Base-by-base conservation (phyloP, 2,888 invertebrate genomes). In the Drosophila rubida region DNA sequence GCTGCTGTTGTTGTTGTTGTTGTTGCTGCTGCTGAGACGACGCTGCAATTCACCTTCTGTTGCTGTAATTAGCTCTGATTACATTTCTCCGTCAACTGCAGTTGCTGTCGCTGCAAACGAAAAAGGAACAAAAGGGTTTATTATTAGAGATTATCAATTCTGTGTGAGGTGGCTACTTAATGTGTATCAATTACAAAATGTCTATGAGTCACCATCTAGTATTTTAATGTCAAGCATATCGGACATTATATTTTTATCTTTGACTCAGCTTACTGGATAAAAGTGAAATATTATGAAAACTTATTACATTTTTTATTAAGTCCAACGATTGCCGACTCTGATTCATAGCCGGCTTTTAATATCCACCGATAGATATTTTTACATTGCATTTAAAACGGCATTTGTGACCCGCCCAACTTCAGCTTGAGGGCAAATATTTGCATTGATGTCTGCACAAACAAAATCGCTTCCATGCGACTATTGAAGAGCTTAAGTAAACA, bases 361-460 rank as follows among this genome's bases (percentile, higher is more conserved):
- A 19, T 42, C 19, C 22, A n/a, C n/a, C 5, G 5, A 30, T 16
- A 4, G 30, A 14, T 27, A 37, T 53, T 53, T 48, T 32, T n/a
- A 30, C 23, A 16, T 22, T 51, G 50, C 22, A 13, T 44, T 45
- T 51, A 7, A 19, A 51, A 27, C 8, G 14, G 11, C 30, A 51
- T 37, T 42, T 19, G 19, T 51, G 30, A 37, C 54, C n/a, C 16
- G 11, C 11, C 41, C 32, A 60, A 69, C 44, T 49, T 19, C 39
- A 42, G 37, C 8, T 44, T 41, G 9, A 2, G 7, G 37, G 37
- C 30, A 75, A 73, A 70, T 75, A 75, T 75, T 73, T 75, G 71
- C 73, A 53, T 13, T 37, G 64, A 55, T 64, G 76, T 70, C 72
- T 70, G 65, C 72, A 59, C 64, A 75, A 69, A 69, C 55, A 55